Evolutionary conservation across 2,113 vertebrate genomes (phyloP).

Genomic region (Setophaga coronata): DNA sequence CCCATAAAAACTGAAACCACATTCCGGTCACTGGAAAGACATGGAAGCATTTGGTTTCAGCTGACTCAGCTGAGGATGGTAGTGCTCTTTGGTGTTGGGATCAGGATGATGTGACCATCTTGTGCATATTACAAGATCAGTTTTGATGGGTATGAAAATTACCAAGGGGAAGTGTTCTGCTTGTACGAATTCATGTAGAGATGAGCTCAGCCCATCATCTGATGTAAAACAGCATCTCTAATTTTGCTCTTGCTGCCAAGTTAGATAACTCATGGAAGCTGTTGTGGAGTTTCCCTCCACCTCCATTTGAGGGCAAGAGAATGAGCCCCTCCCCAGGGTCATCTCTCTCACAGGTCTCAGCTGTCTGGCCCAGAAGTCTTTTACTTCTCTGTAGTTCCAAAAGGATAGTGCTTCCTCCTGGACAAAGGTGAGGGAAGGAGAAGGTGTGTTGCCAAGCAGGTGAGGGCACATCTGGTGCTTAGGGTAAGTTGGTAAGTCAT

Average conservation of each 20-base stretch:
- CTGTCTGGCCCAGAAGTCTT: not conserved
- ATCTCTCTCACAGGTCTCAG: not conserved
- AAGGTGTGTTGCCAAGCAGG: not conserved
- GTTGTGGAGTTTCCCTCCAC: not conserved
- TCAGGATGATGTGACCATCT: not conserved
- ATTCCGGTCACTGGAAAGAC: not conserved
- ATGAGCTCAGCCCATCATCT: not conserved
- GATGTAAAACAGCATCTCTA: not conserved
- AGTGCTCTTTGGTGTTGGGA: not conserved
- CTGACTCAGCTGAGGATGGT: not conserved
- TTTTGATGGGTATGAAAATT: not conserved
- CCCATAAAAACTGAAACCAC: not conserved
- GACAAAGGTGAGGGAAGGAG: not conserved
- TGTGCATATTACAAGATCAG: not conserved
- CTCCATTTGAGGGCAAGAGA: not conserved
- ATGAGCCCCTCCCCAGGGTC: accelerated
- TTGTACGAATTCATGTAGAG: not conserved
- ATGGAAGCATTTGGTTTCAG: not conserved
- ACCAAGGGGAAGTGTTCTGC: not conserved
- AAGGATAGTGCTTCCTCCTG: not conserved
- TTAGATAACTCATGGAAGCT: not conserved
- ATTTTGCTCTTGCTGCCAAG: not conserved
- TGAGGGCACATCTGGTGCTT: not conserved
- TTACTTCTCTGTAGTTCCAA: not conserved
- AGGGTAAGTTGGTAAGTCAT: not conserved